Conservation (phyloP, 2,113 vertebrate species). For the Peucedramus taeniatus region DNA sequence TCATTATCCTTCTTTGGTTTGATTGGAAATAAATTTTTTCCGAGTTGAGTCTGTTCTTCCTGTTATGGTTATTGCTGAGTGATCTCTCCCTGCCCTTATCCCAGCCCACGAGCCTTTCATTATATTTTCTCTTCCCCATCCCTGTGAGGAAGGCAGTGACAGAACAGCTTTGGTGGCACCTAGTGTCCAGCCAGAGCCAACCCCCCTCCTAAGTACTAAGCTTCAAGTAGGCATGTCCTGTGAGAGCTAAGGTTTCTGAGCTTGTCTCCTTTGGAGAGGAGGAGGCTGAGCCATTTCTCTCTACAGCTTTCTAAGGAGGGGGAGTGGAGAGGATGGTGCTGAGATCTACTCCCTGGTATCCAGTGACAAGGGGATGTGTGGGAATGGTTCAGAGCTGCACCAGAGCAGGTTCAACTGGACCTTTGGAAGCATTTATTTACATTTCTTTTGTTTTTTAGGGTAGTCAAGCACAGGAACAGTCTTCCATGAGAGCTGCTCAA, state of each 20-base stretch:
- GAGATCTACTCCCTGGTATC: background rate
- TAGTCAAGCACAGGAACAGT: background rate
- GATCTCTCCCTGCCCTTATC: background rate
- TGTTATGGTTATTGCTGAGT: background rate
- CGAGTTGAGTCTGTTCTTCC: background rate
- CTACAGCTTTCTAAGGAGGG: background rate
- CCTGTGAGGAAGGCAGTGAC: background rate
- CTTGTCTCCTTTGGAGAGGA: background rate
- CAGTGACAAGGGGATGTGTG: background rate
- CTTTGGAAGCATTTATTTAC: background rate
- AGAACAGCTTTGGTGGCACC: background rate
- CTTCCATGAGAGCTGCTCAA: accelerated
- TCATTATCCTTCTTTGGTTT: background rate
- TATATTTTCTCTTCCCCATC: background rate
- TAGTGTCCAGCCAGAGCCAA: background rate
- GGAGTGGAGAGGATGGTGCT: accelerated
- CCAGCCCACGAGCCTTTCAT: background rate
- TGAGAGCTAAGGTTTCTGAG: background rate
- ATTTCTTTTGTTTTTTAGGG: background rate
- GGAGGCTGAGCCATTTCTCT: background rate
- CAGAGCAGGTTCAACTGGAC: background rate
- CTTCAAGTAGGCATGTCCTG: background rate
- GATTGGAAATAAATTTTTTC: background rate
- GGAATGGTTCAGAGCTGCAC: background rate
- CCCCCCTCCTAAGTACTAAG: accelerated